Conservation (phyloP, 2,888 invertebrate genomes). For the Morinoia aosen region DNA sequence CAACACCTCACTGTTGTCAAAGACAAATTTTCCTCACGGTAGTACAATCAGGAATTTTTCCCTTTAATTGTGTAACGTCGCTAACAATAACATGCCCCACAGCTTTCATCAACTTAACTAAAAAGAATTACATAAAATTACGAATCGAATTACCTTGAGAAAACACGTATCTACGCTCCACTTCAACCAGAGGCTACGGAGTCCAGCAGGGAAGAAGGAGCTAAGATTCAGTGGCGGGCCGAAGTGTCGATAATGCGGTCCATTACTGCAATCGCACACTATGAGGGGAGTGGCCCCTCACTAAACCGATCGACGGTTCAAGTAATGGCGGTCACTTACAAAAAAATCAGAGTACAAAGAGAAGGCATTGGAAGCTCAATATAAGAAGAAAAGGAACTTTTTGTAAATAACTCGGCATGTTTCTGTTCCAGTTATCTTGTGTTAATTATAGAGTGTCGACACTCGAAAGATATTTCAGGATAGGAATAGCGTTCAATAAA, state of each 20-base stretch:
- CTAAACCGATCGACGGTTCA: background rate
- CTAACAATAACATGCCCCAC: background rate
- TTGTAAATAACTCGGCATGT: background rate
- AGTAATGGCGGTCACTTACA: background rate
- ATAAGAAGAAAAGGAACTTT: background rate
- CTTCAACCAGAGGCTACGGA: background rate
- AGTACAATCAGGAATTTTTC: background rate
- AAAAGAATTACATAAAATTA: background rate
- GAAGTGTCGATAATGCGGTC: conserved; percentile 12
- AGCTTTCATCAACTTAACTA: background rate
- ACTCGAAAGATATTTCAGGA: too few relatives aligned
- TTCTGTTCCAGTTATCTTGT: background rate
- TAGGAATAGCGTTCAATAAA: too few relatives aligned
- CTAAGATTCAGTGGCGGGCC: background rate
- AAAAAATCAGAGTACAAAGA: background rate
- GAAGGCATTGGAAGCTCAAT: background rate
- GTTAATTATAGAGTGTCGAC: too few relatives aligned
- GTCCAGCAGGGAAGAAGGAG: background rate
- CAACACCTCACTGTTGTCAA: background rate
- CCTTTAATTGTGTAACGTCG: background rate
- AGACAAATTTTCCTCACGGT: background rate
- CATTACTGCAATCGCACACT: conserved; percentile 1
- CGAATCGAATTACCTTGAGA: background rate
- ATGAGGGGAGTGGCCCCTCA: conserved; percentile 4
- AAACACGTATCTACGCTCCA: background rate